A percentile compares a stretch with the other conserved stretches of the same genome.
Evolutionary conservation across 2,797 vertebrate species (phyloP).

Genomic region (Bucorvus abyssinicus): DNA sequence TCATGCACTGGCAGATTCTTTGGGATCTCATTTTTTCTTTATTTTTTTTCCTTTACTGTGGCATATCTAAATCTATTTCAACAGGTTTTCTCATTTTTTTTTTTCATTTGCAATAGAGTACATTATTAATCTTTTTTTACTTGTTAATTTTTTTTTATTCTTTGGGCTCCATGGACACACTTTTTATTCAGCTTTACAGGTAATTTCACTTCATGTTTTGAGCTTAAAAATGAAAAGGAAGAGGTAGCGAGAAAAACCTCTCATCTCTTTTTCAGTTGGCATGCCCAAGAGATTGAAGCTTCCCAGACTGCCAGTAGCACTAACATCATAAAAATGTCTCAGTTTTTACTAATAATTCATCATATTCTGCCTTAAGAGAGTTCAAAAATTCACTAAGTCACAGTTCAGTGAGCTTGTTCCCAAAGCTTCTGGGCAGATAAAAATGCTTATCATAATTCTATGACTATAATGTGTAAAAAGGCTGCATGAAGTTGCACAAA

Average conservation of each 20-base stretch:
- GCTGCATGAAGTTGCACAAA: neutral
- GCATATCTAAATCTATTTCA: neutral
- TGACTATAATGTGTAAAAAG: neutral
- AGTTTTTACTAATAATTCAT: slow-evolving; percentile 47
- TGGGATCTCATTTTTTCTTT: neutral
- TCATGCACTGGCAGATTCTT: neutral
- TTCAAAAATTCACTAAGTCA: slow-evolving; percentile 41
- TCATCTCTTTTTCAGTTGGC: neutral
- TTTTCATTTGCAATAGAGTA: neutral
- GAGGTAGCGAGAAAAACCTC: neutral
- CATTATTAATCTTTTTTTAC: neutral
- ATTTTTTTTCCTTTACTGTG: neutral
- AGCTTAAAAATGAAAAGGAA: neutral
- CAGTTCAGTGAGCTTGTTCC: slow-evolving; percentile 7
- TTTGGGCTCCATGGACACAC: neutral
- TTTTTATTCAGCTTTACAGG: neutral
- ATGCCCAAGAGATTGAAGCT: neutral
- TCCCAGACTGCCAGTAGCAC: slow-evolving; percentile 11
- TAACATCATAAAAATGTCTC: slow-evolving; percentile 5
- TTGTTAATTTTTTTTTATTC: neutral
- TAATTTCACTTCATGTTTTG: neutral
- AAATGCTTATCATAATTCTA: slow-evolving; percentile 15
- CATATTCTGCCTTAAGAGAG: slow-evolving; percentile 9
- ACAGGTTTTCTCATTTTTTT: neutral
- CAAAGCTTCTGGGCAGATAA: slow-evolving; percentile 12